Percentiles rank a stretch among this genome's conserved stretches.
Conservation (phyloP, 2,797 vertebrate species). For the Gymnoscopelus microlampas region DNA sequence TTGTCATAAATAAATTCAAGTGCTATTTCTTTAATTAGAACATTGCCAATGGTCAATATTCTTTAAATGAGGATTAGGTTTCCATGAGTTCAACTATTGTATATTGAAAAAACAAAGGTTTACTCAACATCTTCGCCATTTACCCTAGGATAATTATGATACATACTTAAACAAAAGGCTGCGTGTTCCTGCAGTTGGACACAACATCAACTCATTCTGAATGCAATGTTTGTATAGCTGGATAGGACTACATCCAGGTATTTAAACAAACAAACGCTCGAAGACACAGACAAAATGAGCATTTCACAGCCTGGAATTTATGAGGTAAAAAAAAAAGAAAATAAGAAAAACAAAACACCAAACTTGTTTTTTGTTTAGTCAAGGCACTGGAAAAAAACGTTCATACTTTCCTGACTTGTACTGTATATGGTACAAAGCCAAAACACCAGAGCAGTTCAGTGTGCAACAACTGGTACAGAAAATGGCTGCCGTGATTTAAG, state of each 20-base stretch:
- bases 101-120: too few species aligned
- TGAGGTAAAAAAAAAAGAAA: background rate
- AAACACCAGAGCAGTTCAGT: too few species aligned
- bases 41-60: too few species aligned
- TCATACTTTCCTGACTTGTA: too few species aligned
- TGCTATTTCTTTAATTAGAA: too few species aligned
- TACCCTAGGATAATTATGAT: background rate
- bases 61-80: too few species aligned
- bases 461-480: conserved; percentile 8
- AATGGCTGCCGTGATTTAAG: conserved; percentile 19
- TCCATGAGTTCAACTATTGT: too few species aligned
- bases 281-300: background rate
- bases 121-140: too few species aligned
- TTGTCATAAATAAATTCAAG: too few species aligned
- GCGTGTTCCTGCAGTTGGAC: background rate
- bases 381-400: too few species aligned
- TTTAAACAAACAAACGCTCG: background rate
- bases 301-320: background rate
- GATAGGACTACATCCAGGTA: background rate
- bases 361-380: too few species aligned
- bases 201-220: background rate
- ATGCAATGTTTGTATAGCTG: background rate
- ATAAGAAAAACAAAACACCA: background rate
- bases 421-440: too few species aligned
- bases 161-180: background rate